Percentiles rank a stretch among this genome's conserved stretches.
Conservation (phyloP, 1,140 invertebrate species). For the Aethina tumida region DNA sequence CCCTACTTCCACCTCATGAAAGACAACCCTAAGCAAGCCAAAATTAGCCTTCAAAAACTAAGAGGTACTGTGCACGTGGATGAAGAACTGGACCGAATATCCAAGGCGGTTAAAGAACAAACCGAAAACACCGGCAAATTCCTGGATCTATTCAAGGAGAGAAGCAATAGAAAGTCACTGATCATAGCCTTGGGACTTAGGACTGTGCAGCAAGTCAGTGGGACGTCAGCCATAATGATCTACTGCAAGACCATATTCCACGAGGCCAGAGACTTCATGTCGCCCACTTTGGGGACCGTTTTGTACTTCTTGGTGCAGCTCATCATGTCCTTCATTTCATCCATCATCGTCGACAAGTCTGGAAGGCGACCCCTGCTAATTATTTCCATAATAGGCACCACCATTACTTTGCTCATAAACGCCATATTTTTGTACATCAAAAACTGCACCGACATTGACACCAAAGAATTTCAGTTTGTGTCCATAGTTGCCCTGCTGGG, state of each 20-base stretch:
- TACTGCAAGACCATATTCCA: slow-evolving; percentile 67
- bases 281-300: slow-evolving; percentile 36
- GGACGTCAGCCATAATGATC: slow-evolving; percentile 64
- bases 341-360: slow-evolving; percentile 56
- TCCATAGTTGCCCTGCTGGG: slow-evolving; percentile 52
- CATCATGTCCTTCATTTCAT: slow-evolving; percentile 48
- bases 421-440: slow-evolving; percentile 51
- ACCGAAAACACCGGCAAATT: slow-evolving; percentile 42
- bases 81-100: slow-evolving; percentile 47
- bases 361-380: slow-evolving; percentile 61
- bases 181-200: slow-evolving; percentile 47
- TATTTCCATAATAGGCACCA: slow-evolving; percentile 46
- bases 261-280: slow-evolving; percentile 38
- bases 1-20: slow-evolving; percentile 51
- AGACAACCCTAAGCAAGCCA: slow-evolving; percentile 47
- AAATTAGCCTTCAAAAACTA: slow-evolving; percentile 38
- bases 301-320: slow-evolving; percentile 55
- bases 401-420: slow-evolving; percentile 41
- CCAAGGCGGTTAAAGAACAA: slow-evolving; percentile 45
- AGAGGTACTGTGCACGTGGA: slow-evolving; percentile 18
- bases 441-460: slow-evolving; percentile 30
- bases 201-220: slow-evolving; percentile 64
- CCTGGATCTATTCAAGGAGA: slow-evolving; percentile 43
- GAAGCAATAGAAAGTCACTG: slow-evolving; percentile 52
- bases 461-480: slow-evolving; percentile 41